These are phyloP conservation scores for Lagorchestes hirsutus DNA, from an alignment of 2,797 vertebrate genomes.

Conservation along the genomic window DNA sequence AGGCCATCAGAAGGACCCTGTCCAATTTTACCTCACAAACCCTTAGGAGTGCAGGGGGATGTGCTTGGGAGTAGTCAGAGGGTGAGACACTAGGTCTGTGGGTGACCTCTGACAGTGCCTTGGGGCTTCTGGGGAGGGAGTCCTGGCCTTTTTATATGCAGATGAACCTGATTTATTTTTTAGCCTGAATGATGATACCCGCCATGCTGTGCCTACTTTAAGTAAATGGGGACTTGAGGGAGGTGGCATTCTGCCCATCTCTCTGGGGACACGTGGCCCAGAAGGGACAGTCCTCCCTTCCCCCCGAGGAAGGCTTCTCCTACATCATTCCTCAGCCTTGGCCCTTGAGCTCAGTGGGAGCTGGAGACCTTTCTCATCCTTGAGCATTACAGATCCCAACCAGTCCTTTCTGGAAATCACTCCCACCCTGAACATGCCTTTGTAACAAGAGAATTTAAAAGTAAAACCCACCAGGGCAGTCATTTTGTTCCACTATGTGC, in stretches of 20 bases:
- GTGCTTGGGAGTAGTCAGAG: neutral
- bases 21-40: too few species aligned
- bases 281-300: too few species aligned
- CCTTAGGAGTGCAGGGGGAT: accelerated
- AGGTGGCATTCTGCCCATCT: neutral
- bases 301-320: too few species aligned
- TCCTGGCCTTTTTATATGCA: too few species aligned
- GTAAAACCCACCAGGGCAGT: too few species aligned
- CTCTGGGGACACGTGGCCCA: too few species aligned
- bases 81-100: neutral
- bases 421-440: neutral
- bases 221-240: neutral
- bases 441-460: neutral
- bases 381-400: too few species aligned
- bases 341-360: too few species aligned
- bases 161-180: neutral
- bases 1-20: neutral
- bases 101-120: neutral
- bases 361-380: neutral
- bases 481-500: neutral
- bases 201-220: neutral
- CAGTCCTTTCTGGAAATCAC: too few species aligned
- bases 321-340: too few species aligned
- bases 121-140: neutral
- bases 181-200: neutral